Evolutionary conservation across 2,888 invertebrate species (phyloP).

Genomic region (Petrolisthes manimaculis): DNA sequence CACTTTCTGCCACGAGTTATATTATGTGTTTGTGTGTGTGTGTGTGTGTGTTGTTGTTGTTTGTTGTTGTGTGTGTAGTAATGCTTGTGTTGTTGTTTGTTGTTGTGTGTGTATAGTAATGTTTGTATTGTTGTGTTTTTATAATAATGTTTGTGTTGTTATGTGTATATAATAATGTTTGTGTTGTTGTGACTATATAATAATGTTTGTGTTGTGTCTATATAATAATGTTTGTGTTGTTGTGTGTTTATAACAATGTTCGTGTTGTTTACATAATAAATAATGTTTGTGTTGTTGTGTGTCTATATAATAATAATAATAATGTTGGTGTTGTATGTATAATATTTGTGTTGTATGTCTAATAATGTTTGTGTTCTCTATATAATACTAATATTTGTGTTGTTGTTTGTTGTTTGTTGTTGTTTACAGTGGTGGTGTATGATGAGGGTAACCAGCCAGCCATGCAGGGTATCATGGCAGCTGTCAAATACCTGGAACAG

Average conservation of each 20-base stretch:
- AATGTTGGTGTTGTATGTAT: not conserved
- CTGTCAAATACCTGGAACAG: conserved; percentile 48
- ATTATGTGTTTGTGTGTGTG: too few relatives aligned
- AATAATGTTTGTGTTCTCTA: not conserved
- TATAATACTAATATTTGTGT: not conserved
- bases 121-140: too few relatives aligned
- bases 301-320: not conserved
- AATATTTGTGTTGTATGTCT: not conserved
- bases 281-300: not conserved
- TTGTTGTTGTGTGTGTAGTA: not conserved
- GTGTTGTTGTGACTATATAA: too few relatives aligned
- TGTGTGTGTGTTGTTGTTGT: too few relatives aligned
- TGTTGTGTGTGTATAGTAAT: not conserved
- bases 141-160: too few relatives aligned
- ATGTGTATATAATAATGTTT: too few relatives aligned
- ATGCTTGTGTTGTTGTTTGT: not conserved
- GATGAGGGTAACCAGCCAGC: conserved; percentile 45
- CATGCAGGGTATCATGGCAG: conserved; percentile 36
- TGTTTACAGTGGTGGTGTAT: conserved; percentile 33
- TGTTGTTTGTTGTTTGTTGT: not conserved
- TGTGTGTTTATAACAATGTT: not conserved
- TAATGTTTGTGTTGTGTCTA: too few relatives aligned
- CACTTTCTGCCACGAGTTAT: too few relatives aligned
- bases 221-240: too few relatives aligned
- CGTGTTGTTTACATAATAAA: not conserved